Base-by-base conservation (phyloP, 2,888 invertebrate species). In the Synergus umbraculus region DNA sequence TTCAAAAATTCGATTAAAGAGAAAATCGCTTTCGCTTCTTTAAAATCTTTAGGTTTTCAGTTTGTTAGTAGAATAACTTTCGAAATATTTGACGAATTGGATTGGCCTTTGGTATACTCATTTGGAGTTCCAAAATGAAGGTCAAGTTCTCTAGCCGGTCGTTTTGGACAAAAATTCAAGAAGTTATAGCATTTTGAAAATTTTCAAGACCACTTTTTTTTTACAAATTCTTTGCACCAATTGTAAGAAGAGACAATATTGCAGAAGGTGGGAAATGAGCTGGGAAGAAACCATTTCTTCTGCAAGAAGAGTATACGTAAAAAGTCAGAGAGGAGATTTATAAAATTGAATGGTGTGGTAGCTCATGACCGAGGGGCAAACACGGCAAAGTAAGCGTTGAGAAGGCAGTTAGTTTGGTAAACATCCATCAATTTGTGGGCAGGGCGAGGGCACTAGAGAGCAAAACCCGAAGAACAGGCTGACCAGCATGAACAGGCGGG, bases 351-450 rank as follows among this genome's bases (percentile, higher is more conserved):
- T 73, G 49, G 60, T 63, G 22, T 76, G n/a, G 58, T 76, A 76
- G 76, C 76, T 43, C 63, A 18, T 76, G 69, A 60, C 63, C 54
- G 73, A 60, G 18, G 54, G 78, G 67, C 54, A 49, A 43, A 49
- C 58, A 63, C 3, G 67, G 63, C 44, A 64, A 44, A 65, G 69
- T 79, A 81, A 76, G 79, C 79, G 81, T 76, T 76, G 79, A 77
- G 82, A 81, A 83, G 87, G 86, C 85, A 87, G 88, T 88, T 89
- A 87, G 87, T 88, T 89, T 81, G 86, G 89, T 88, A 91, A 90
- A 91, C 90, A 91, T 91, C 89, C 89, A 91, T 91, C 91, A 92
- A 91, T 91, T 88, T 87, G 83, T 87, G 88, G 87, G 86, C 85
- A 79, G 78, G 81, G 80, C 77, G 60, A 76, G 78, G 73, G 79